Conservation (phyloP, 2,113 vertebrate genomes). For the Melanerpes aurifrons region DNA sequence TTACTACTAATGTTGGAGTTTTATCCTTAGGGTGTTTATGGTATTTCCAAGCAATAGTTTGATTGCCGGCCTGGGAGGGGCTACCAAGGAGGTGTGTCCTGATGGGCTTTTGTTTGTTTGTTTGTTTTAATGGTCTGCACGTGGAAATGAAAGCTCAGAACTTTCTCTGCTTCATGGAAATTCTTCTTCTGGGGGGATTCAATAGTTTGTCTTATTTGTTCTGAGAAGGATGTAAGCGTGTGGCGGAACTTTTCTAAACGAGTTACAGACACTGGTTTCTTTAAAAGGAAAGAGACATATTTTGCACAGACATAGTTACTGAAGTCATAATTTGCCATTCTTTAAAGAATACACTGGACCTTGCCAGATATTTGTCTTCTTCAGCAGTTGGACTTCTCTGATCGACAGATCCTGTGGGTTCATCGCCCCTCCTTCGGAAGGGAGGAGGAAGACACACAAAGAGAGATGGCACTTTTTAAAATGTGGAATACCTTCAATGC, state of each 20-base stretch:
- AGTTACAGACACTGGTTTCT: conserved; percentile 85
- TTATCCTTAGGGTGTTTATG: conserved; percentile 56
- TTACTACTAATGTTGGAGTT: conserved; percentile 40
- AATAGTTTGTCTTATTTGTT: conserved; percentile 28
- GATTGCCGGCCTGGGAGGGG: conserved; percentile 37
- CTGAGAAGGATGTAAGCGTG: conserved; percentile 39
- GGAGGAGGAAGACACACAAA: conserved; percentile 18
- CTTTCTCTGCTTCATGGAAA: conserved; percentile 50
- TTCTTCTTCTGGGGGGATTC: conserved; percentile 42
- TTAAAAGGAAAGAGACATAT: conserved; percentile 77
- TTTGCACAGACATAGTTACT: conserved; percentile 82
- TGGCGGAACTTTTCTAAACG: conserved; percentile 63
- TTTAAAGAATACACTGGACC: conserved; percentile 83
- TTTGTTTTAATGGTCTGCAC: background rate
- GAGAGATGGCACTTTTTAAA: conserved; percentile 60
- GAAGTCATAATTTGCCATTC: conserved; percentile 75
- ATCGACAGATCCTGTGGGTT: conserved; percentile 13
- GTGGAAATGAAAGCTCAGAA: conserved; percentile 22
- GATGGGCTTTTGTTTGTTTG: background rate
- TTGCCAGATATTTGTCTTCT: conserved; percentile 52
- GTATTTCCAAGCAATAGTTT: conserved; percentile 79
- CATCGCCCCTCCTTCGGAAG: conserved; percentile 6
- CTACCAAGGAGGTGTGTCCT: conserved; percentile 30
- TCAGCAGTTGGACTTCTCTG: conserved; percentile 39
- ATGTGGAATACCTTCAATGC: conserved; percentile 61